Evolutionary conservation across 2,113 vertebrate species (phyloP), one percentile per base, ranked within the genome.

Genomic region (Cryptotis parvus): DNA sequence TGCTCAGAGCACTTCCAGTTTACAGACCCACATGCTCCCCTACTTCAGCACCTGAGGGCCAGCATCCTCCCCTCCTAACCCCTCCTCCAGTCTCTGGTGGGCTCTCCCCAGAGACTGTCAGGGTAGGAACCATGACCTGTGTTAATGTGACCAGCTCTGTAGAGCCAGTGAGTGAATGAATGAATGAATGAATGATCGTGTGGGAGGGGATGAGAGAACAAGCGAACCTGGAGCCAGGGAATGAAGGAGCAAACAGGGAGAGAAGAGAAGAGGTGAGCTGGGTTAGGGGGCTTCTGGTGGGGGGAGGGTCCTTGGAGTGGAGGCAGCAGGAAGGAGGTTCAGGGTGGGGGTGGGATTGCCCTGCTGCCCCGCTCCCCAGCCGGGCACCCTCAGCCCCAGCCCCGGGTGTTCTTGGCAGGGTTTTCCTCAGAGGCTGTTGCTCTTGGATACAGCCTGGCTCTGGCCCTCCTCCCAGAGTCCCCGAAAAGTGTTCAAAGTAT

Each of bases 401-500:
- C 61, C 82, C 55, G 70, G 49, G 92, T 92, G 96, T 93, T 91
- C 96, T 97, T 98, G 97, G 98, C 96, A 95, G 93, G 22, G 52
- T 83, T 81, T 91, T 92, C 95, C 89, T 96, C 66, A 85, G 84
- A 33, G 41, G 95, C 96, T 98, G 97, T 97, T 90, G 92, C 90
- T 94, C 96, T 98, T 98, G 98, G 97, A 98, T 81, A 95, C 0
- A 97, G 94, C 86, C 89, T 97, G 94, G 94, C 95, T 87, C 97
- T 96, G 97, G 95, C 97, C 94, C 82, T 89, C 81, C 43, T 90
- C 73, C 35, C 45, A 49, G 98, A 97, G 96, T 97, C 95, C 96
- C 96, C 94, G 96, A 97, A 97, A 97, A 98, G 97, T 26, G 92
- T 95, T 97, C 95, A 92, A 98, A 97, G 97, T 98, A 96, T 97